These are phyloP conservation scores for Meloidogyne floridensis DNA, from an alignment of 1,140 invertebrate genomes.

Conservation along the genomic window DNA sequence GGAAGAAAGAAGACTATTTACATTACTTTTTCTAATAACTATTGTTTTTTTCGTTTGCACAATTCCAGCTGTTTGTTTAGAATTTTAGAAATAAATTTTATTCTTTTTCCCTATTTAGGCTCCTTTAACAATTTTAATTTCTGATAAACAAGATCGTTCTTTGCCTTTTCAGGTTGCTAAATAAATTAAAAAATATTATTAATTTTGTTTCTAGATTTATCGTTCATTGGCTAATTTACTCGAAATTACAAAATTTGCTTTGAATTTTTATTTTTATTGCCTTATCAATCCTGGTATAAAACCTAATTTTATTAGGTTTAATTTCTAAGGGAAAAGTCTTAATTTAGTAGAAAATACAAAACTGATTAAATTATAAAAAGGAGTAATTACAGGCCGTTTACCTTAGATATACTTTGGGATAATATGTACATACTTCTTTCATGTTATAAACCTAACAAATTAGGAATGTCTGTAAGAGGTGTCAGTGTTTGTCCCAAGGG, in stretches of 20 bases:
- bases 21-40: constrained; percentile 62
- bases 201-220: constrained; percentile 55
- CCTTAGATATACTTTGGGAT: no score
- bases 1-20: constrained; percentile 64
- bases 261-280: constrained; percentile 66
- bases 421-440: no score
- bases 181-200: background rate
- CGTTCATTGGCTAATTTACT: constrained; percentile 59
- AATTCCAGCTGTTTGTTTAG: constrained; percentile 53
- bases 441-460: no score
- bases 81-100: background rate
- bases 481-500: no score
- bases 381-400: no score
- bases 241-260: constrained; percentile 65
- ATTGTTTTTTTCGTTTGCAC: constrained; percentile 65
- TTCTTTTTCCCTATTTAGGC: constrained; percentile 29
- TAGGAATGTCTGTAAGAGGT: no score
- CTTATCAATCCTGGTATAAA: constrained; percentile 57
- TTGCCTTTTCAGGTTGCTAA: constrained; percentile 55
- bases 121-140: constrained; percentile 63
- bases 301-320: background rate
- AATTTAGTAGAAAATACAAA: no score
- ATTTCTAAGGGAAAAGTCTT: no score
- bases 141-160: constrained; percentile 57
- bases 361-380: no score